Percentiles rank a stretch among this genome's conserved stretches.
phyloP scores from a whole-genome alignment of 2,113 vertebrate species.

The Mesocricetus auratus region DNA sequence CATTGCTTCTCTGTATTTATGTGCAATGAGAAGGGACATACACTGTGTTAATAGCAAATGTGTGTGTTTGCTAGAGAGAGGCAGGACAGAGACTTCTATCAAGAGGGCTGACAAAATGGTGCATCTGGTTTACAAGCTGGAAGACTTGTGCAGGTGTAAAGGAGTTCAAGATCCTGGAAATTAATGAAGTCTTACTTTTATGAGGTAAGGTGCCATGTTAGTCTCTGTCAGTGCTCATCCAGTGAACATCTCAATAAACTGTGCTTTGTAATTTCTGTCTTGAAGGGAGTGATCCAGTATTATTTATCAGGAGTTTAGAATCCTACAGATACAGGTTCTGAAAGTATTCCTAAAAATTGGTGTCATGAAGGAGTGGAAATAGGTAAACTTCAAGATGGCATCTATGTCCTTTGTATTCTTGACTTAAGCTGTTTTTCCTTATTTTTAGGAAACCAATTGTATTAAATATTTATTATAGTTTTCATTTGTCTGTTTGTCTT shows the following conservation, averaged over 20 bases:
- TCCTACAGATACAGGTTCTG: neutral
- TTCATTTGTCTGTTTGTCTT: neutral
- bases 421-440: neutral
- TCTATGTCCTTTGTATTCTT: neutral
- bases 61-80: neutral
- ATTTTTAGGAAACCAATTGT: neutral
- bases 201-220: neutral
- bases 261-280: neutral
- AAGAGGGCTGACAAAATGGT: neutral
- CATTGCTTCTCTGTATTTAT: neutral
- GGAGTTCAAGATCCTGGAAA: neutral
- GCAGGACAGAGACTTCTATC: neutral
- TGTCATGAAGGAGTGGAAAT: neutral
- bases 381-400: neutral
- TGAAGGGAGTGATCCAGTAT: neutral
- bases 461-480: neutral
- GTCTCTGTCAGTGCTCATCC: neutral
- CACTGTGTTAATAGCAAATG: neutral
- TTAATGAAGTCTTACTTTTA: neutral
- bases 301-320: neutral
- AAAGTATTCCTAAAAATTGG: neutral
- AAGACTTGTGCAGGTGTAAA: neutral
- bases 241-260: neutral
- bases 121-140: neutral
- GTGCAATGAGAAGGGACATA: neutral